Percentiles rank a stretch among this genome's conserved stretches.
Evolutionary conservation across 2,797 vertebrate genomes (phyloP).

Genomic region (Sebastes elongatus): DNA sequence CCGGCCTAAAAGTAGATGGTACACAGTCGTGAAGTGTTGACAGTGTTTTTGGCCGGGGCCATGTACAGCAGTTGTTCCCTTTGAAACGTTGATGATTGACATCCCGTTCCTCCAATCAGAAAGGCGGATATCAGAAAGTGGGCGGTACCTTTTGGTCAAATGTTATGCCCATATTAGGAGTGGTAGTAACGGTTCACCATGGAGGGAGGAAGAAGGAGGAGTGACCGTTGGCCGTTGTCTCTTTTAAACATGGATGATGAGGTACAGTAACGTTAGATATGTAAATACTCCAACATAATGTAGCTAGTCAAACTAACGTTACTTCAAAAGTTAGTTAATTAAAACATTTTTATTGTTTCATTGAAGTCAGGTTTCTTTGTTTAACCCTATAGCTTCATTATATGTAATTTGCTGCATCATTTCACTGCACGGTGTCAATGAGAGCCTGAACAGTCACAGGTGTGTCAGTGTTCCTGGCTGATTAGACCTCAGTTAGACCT

Average conservation of each 20-base stretch:
- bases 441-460: no score
- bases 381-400: background rate
- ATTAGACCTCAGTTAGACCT: no score
- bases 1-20: slow-evolving; percentile 14
- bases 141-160: background rate
- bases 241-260: background rate
- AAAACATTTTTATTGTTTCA: background rate
- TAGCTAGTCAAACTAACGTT: background rate
- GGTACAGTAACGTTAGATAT: background rate
- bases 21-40: slow-evolving; percentile 33
- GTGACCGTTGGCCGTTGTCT: background rate
- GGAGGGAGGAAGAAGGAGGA: accelerated
- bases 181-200: background rate
- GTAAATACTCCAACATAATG: no score
- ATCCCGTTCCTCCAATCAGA: slow-evolving; percentile 43
- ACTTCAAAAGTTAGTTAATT: background rate
- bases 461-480: no score
- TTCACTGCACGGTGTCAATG: accelerated
- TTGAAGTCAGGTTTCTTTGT: background rate
- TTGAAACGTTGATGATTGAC: slow-evolving; percentile 30
- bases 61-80: background rate
- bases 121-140: background rate
- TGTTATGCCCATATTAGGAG: slow-evolving; percentile 56
- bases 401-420: no score
- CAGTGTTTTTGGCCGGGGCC: background rate